phyloP scores from a whole-genome alignment of 1,140 invertebrate genomes.

The Aphidius gifuensis region DNA sequence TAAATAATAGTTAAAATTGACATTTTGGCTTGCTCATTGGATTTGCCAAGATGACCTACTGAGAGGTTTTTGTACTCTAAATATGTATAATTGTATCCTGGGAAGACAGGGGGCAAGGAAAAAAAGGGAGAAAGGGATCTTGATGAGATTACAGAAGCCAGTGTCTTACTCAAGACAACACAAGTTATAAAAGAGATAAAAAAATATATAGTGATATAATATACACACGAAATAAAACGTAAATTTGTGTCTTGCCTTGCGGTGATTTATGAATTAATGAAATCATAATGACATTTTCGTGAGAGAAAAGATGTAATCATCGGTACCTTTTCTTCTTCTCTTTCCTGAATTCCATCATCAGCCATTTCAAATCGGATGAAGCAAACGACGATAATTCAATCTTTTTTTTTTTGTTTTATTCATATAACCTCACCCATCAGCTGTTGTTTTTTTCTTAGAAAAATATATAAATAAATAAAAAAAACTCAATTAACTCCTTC shows the following conservation, averaged over 20 bases:
- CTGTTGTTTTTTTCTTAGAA: too few relatives aligned
- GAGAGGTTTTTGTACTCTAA: conserved; percentile 5
- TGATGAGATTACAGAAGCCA: too few relatives aligned
- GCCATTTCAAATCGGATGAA: conserved; percentile 25
- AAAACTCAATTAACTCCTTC: too few relatives aligned
- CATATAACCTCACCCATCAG: conserved; percentile 31
- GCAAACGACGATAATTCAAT: conserved; percentile 35
- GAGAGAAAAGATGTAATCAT: conserved; percentile 42
- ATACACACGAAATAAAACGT: not conserved
- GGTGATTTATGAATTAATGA: conserved; percentile 39
- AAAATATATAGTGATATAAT: too few relatives aligned
- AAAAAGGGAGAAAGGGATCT: too few relatives aligned
- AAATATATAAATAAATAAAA: not conserved
- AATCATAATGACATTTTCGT: conserved; percentile 52
- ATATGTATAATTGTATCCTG: too few relatives aligned
- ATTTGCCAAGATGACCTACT: conserved; percentile 10
- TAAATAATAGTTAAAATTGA: too few relatives aligned
- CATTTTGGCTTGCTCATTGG: not conserved
- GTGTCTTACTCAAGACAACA: too few relatives aligned
- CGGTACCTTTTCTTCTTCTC: conserved; percentile 7
- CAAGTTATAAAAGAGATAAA: too few relatives aligned
- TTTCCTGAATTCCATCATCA: not conserved
- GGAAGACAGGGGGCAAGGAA: too few relatives aligned
- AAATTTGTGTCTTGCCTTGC: conserved; percentile 20
- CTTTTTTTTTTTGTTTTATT: conserved; percentile 24